phyloP scores from a whole-genome alignment of 30 jellyfish, hydroid and myxozoan genomes.

The Catostylus mosaicus region DNA sequence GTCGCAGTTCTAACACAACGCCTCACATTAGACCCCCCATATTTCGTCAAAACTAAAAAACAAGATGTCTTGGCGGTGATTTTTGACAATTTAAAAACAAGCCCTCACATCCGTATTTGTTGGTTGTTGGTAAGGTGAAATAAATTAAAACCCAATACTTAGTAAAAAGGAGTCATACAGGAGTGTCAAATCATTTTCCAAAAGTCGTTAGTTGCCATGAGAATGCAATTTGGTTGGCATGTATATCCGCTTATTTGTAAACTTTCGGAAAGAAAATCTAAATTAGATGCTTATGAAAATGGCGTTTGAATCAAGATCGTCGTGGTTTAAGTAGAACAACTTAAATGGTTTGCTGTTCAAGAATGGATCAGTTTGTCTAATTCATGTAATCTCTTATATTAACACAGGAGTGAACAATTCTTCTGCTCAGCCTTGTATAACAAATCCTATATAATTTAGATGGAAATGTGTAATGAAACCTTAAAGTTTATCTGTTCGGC shows the following conservation, averaged over 20 bases:
- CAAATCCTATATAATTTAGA: slow-evolving; percentile 36
- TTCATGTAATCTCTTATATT: slow-evolving; percentile 36
- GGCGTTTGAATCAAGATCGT: slow-evolving; percentile 28
- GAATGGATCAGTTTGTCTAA: slow-evolving; percentile 46
- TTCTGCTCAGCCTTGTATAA: slow-evolving; percentile 48
- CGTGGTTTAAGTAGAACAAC: slow-evolving; percentile 17
- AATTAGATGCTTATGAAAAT: slow-evolving; percentile 30
- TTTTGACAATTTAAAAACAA: slow-evolving; percentile 30
- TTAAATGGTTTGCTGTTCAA: slow-evolving; percentile 45
- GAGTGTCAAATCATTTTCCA: background rate
- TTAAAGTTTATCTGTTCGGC: slow-evolving; percentile 36
- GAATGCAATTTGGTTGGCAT: slow-evolving; percentile 17
- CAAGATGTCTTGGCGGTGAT: slow-evolving; percentile 16
- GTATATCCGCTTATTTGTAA: slow-evolving; percentile 24
- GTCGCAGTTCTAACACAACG: background rate
- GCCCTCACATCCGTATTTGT: slow-evolving; percentile 10
- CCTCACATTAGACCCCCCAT: slow-evolving; percentile 31
- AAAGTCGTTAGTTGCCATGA: slow-evolving; percentile 3
- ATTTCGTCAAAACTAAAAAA: background rate
- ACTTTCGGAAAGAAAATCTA: slow-evolving; percentile 16
- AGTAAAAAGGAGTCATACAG: background rate
- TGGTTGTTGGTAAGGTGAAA: slow-evolving; percentile 15
- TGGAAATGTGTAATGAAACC: slow-evolving; percentile 39
- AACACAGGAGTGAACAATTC: slow-evolving; percentile 30
- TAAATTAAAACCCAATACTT: background rate